Percentiles rank a stretch among this genome's conserved stretches.
These are phyloP conservation scores for Caenorhabditis sp. DNA, from an alignment of 2,888 invertebrate species.

Conservation along the genomic window DNA sequence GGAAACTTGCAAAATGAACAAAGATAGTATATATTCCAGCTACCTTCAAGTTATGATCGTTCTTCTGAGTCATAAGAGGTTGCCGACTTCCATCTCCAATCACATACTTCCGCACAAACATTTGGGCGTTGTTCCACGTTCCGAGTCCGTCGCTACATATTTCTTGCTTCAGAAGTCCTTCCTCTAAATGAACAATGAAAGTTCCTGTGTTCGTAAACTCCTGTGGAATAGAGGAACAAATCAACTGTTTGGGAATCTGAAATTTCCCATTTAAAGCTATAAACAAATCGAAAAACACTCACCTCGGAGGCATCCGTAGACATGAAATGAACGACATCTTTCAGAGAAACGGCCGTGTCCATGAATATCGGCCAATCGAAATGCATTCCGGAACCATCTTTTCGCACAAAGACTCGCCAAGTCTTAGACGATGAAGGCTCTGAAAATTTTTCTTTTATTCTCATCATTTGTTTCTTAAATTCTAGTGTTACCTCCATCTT, in stretches of 20 bases:
- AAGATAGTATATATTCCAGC: too few species aligned
- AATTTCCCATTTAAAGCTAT: background rate
- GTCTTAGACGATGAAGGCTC: slow-evolving; percentile 53
- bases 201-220: slow-evolving; percentile 69
- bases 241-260: slow-evolving; percentile 41
- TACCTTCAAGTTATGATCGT: slow-evolving; percentile 63
- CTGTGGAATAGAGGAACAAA: slow-evolving; percentile 66
- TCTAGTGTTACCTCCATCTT: slow-evolving; percentile 35
- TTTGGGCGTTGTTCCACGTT: slow-evolving; percentile 62
- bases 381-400: slow-evolving; percentile 64
- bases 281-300: background rate
- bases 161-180: slow-evolving; percentile 30
- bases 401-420: slow-evolving; percentile 65
- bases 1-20: slow-evolving; percentile 1
- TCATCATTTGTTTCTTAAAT: slow-evolving; percentile 10
- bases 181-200: slow-evolving; percentile 59
- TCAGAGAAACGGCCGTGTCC: slow-evolving; percentile 34
- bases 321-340: slow-evolving; percentile 58
- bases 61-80: slow-evolving; percentile 46
- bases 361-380: slow-evolving; percentile 64
- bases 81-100: slow-evolving; percentile 8
- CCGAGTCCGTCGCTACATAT: slow-evolving; percentile 65
- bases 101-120: slow-evolving; percentile 60
- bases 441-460: slow-evolving; percentile 13
- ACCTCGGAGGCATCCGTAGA: slow-evolving; percentile 41